phyloP scores from a whole-genome alignment of 2,888 invertebrate species.

The Tenthredo mesomela region DNA sequence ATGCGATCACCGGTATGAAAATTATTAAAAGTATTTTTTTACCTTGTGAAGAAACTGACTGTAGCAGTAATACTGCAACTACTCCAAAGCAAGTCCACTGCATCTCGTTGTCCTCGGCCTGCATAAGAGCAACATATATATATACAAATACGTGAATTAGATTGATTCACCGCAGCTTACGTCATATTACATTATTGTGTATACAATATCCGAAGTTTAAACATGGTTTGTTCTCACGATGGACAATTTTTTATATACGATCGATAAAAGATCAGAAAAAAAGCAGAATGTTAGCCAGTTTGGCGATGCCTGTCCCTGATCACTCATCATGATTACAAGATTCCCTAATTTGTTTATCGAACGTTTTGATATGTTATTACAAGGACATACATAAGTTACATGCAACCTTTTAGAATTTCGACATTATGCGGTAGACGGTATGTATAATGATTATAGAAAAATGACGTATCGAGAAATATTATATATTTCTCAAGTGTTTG shows the following conservation, averaged over 20 bases:
- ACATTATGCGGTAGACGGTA: conserved; percentile 3
- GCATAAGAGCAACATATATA: not conserved
- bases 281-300: not conserved
- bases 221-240: not conserved
- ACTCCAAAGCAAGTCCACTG: conserved; percentile 41
- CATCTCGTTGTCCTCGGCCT: conserved; percentile 36
- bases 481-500: not conserved
- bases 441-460: conserved; percentile 16
- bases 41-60: conserved; percentile 41
- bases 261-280: not conserved
- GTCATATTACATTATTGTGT: not conserved
- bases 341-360: not conserved
- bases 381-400: not conserved
- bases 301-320: not conserved
- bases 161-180: not conserved
- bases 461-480: not conserved
- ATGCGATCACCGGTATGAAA: conserved; percentile 1
- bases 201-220: not conserved
- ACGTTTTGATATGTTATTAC: not conserved
- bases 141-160: not conserved
- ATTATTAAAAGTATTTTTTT: not conserved
- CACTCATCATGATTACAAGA: not conserved
- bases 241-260: not conserved
- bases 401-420: conserved; percentile 8
- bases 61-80: conserved; percentile 28